phyloP scores from a whole-genome alignment of 2,888 invertebrate genomes.

The Peribatodes rhomboidaria region DNA sequence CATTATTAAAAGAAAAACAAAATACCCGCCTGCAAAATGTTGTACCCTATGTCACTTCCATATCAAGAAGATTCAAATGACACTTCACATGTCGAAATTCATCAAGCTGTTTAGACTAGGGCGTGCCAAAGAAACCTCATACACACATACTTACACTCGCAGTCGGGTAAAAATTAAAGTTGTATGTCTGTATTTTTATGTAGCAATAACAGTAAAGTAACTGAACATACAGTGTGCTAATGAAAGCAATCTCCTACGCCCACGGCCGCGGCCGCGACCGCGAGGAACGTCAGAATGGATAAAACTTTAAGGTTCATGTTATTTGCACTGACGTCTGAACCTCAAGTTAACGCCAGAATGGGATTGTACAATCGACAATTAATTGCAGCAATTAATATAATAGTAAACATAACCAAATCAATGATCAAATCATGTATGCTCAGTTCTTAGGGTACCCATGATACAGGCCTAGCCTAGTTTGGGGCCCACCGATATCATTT shows the following conservation, averaged over 20 bases:
- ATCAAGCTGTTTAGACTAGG: too few species aligned
- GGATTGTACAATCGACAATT: not conserved
- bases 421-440: too few species aligned
- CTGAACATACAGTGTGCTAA: constrained; percentile 3
- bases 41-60: too few species aligned
- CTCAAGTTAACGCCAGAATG: not conserved
- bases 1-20: too few species aligned
- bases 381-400: constrained; percentile 7
- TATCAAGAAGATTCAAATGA: too few species aligned
- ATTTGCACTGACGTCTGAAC: not conserved
- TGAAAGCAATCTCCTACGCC: constrained; percentile 8
- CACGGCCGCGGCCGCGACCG: not conserved
- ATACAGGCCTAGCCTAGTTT: too few species aligned
- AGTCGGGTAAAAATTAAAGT: not conserved
- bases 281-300: not conserved
- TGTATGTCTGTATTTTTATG: not conserved
- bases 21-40: too few species aligned
- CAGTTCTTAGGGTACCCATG: too few species aligned
- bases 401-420: constrained; percentile 11
- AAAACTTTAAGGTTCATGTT: not conserved
- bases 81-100: too few species aligned
- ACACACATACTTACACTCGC: too few species aligned
- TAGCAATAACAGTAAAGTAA: not conserved
- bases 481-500: too few species aligned
- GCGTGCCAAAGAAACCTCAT: too few species aligned